Base-by-base conservation (phyloP, 2,797 vertebrate species). In the Rousettus madagascariensis region DNA sequence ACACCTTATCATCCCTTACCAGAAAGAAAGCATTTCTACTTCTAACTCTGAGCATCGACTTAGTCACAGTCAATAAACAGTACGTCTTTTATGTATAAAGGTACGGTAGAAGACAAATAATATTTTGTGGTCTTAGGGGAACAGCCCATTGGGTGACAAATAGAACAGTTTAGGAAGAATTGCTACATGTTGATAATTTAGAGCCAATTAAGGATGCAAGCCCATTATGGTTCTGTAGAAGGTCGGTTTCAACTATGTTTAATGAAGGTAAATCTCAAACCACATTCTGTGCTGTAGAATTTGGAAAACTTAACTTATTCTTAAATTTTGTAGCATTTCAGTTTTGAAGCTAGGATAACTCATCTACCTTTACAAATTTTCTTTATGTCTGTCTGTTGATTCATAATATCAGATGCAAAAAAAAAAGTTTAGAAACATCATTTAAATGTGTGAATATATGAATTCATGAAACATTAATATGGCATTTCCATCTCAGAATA, bases 201-300 rank as follows among this genome's bases (percentile, higher is more conserved):
- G 71, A 77, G 43, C n/a, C 61, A 90, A 38, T 95, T 95, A 95
- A 86, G 63, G 68, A 82, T 53, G 41, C 55, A 72, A 86, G 28
- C 36, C 16, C 43, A 36, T 49, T 55, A 63, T 59, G 43, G 17
- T 82, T 93, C 15, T 90, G 30, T 77, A 78, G 59, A 83, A 96
- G 84, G 36, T 41, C 69, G 46, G 53, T 19, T 77, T 87, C 22
- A 69, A 26, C 7, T 49, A 17, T 68, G 22, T 66, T 74, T 69
- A 93, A 43, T 72, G 46, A 92, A 74, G 89, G 30, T 49, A 86
- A 66, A 86, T 63, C 65, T 93, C 36, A 8, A 90, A 86, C 19
- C 28, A 80, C 13, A n/a, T 61, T 72, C 46, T 86, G 28, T 61
- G 46, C 43, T 74, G 36, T 43, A 57, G 13, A 92, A 80, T 94